Evolutionary conservation across 2,888 invertebrate species (phyloP), one percentile per base, ranked within the genome.

Genomic region (Rapana venosa): DNA sequence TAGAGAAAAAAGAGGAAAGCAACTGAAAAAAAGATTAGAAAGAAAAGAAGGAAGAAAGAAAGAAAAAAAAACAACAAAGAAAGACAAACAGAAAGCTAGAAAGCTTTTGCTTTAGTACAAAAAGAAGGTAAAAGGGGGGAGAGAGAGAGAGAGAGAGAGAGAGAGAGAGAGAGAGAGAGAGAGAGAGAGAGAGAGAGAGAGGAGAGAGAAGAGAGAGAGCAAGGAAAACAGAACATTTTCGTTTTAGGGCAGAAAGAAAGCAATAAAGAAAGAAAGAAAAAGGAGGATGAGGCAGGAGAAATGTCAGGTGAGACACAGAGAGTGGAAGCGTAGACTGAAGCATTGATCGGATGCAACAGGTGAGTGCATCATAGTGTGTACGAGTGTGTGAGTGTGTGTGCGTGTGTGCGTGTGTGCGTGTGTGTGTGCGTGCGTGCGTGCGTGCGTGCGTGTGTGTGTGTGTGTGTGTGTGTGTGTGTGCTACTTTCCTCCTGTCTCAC

Each of bases 81-180:
- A 32, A 77, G 8, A 47, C 4, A 47, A 47, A 47, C 47, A 47
- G 47, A 47, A 47, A 47, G 47, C 47, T 47, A 5, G 47, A 47
- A 47, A 47, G 47, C 47, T 47, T 47, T 47, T 47, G 47, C 47
- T 47, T 47, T 47, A 47, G 30, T 2, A 26, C 15, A 26, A 77
- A 26, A 77, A n/a, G 26, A 26, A 81, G 58, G 56, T 61, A 13
- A 22, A 17, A 70, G 56, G 36, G 32, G 47, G 17, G 17, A 36
- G 70, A 85, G 30, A 17, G 20, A 47, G 30, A 77, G 87, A 86
- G 58, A 32, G 58, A 47, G 79, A 32, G 70, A 2, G n/a, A 66
- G 66, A 87, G 47, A 66, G 90, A 81, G 87, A 61, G 90, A 35
- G 81, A 32, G 87, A 66, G 90, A 87, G 56, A 56, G 83, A 47